Evolutionary conservation across 1,140 invertebrate species (phyloP).

Genomic region (Lethocerus indicus): DNA sequence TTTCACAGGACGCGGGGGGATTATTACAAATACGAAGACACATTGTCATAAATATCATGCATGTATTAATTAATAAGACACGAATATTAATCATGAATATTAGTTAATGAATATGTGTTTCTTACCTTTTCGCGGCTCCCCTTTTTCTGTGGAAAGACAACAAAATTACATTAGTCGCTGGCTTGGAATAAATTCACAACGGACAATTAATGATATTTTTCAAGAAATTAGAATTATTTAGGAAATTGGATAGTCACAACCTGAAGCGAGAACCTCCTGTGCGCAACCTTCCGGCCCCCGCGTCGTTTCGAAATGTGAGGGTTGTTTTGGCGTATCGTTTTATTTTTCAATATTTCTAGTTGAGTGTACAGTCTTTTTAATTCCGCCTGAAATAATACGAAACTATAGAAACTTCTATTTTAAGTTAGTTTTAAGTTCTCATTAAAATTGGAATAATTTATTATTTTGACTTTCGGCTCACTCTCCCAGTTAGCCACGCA

Average conservation of each 20-base stretch:
- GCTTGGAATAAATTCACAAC: neutral
- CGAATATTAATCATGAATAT: neutral
- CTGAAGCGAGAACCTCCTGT: constrained; percentile 76
- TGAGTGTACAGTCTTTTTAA: constrained; percentile 84
- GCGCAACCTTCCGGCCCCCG: constrained; percentile 79
- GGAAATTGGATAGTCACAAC: constrained; percentile 27
- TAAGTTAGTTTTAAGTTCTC: too few species aligned
- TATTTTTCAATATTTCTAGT: constrained; percentile 68
- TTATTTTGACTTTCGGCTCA: too few species aligned
- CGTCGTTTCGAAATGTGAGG: constrained; percentile 85
- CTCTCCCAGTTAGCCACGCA: too few species aligned
- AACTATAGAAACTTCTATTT: too few species aligned
- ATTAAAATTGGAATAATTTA: too few species aligned
- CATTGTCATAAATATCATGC: too few species aligned
- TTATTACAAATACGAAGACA: too few species aligned
- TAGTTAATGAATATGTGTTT: neutral
- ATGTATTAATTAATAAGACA: constrained; percentile 15
- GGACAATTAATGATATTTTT: neutral
- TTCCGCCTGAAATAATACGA: constrained; percentile 42
- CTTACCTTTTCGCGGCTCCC: constrained; percentile 67
- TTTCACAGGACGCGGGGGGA: too few species aligned
- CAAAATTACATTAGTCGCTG: neutral
- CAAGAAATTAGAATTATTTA: neutral
- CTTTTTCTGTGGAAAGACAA: constrained; percentile 43
- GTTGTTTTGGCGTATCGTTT: constrained; percentile 82